Base-by-base conservation (phyloP, 2,113 vertebrate species). In the Pteruthius melanotis region DNA sequence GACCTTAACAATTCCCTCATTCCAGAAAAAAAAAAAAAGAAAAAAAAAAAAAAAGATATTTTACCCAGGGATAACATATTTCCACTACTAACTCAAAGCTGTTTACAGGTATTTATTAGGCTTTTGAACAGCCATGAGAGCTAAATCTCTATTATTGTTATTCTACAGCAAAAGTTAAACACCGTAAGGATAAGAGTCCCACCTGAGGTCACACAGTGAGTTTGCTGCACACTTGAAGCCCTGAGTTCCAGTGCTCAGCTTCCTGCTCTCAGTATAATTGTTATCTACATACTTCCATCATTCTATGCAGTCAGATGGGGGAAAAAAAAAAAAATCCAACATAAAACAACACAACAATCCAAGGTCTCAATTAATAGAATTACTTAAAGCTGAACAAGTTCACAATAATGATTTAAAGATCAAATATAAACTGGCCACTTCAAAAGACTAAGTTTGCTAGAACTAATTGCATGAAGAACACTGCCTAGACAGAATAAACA, bases 401-500 rank as follows among this genome's bases (percentile, higher is more conserved):
- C 95, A 95, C 90, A 94, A 89, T 94, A 94, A 69, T 6, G 22
- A 95, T 95, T 97, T 95, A 89, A 96, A 95, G 94, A 96, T 93
- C 95, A 95, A 96, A 97, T 94, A 91, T 26, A 40, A 96, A 94
- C 86, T 22, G 87, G 59, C 45, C 94, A 97, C 97, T 97, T 97
- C 95, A 97, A 93, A 97, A 97, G 92, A 94, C 92, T 76, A 94
- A 66, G 59, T 96, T 83, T 96, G 65, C 42, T 91, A 91, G 87
- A 97, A 96, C 86, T 92, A 97, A 96, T 96, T 83, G 65, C 90
- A 92, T 96, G 59, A 97, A 97, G 92, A 97, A 88, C 94, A 95
- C 22, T 80, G 45, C 42, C 90, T 87, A 87, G 92, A 86, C 97
- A 97, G 95, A 97, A 97, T 71, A 98, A 98, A 98, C 97, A 98